Base-by-base conservation (phyloP, 2,888 invertebrate species). In the Disparrhopalites patrizii region DNA sequence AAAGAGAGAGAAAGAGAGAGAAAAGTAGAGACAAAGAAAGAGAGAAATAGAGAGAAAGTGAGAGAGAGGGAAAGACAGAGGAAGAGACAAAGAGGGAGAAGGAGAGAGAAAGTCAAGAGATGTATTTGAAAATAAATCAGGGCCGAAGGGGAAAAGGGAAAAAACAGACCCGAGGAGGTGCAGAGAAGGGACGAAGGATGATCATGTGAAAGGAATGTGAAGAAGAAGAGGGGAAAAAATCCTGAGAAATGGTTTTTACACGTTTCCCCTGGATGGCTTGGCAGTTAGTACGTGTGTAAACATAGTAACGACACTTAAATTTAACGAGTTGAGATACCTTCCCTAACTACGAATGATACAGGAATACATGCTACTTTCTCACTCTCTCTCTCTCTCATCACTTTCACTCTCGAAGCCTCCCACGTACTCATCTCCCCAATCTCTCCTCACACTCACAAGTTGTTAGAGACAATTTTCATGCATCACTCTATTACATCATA, bases 271-370 rank as follows among this genome's bases (percentile, higher is more conserved):
- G 28, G 27, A 51, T 51, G 40, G n/a, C 33, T 55, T 63, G 62
- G 65, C 68, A 68, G 55, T 69, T 69, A 69, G 69, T 69, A 69
- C 69, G 69, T 69, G 69, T 62, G 69, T 67, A 69, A 69, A 69
- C 69, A 69, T 69, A 67, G 65, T 69, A 69, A 69, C 65, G 69
- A 67, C 69, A 65, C 67, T 67, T 69, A 68, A 68, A 68, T 68
- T 68, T 68, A 68, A 68, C 68, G 66, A 68, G 66, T 66, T 68
- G 40, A 63, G 66, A 68, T 68, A 68, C 57, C 60, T 38, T 10
- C 52, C 38, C 28, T 50, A n/a, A 40, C 40, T 36, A 51, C 51
- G 47, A 25, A 25, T 18, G 20, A 20, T 18, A 47, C n/a, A n/a
- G n/a, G n/a, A n/a, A n/a, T n/a, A n/a, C n/a, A n/a, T n/a, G n/a